Evolutionary conservation across 2,113 vertebrate genomes (phyloP).

Genomic region (Uria aalge): DNA sequence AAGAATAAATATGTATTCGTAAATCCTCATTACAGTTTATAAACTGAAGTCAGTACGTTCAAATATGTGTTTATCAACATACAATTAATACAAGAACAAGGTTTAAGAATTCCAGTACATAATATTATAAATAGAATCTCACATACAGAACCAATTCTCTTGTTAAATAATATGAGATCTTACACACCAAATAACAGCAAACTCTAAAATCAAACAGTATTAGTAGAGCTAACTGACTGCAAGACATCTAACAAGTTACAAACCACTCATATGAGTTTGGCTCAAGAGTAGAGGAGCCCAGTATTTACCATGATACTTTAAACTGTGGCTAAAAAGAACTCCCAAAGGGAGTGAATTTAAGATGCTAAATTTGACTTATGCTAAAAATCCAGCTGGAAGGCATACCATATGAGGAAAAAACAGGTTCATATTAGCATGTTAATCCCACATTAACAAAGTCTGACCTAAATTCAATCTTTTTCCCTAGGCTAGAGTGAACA

Average conservation of each 20-base stretch:
- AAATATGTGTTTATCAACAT: not conserved
- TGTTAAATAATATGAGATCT: not conserved
- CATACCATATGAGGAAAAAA: not conserved
- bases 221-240: not conserved
- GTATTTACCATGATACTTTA: not conserved
- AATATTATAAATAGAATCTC: not conserved
- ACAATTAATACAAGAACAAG: not conserved
- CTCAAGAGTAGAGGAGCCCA: not conserved
- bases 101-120: not conserved
- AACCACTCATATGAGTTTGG: not conserved
- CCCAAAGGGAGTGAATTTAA: not conserved
- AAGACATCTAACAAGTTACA: not conserved
- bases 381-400: not conserved
- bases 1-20: not conserved
- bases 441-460: not conserved
- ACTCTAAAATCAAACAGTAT: not conserved
- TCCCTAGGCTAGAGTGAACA: not conserved
- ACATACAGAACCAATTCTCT: not conserved
- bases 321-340: not conserved
- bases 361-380: not conserved
- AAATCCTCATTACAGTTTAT: not conserved
- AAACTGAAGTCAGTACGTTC: not conserved
- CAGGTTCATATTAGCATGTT: not conserved
- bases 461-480: not conserved
- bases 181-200: not conserved